Conservation (phyloP, 2,888 invertebrate species). For the Erebia ligea region DNA sequence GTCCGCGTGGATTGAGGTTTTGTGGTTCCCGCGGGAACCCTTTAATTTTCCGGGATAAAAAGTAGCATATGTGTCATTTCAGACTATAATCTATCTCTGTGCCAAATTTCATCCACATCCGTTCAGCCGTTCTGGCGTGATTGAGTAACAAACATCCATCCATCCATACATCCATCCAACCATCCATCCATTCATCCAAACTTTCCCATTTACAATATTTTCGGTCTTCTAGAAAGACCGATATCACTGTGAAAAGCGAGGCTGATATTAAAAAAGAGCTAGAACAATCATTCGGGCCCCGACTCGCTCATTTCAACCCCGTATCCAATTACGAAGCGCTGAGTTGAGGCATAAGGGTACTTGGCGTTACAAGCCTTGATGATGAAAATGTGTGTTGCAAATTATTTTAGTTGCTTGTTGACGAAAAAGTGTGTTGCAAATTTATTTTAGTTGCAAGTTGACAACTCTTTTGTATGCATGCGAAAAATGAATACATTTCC, state of each 20-base stretch:
- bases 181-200: too few species aligned
- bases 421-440: constrained; percentile 7
- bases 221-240: not conserved
- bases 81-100: too few species aligned
- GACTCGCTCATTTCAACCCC: constrained; percentile 64
- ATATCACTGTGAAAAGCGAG: constrained; percentile 42
- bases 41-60: too few species aligned
- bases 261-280: constrained; percentile 73
- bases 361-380: constrained; percentile 21
- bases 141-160: too few species aligned
- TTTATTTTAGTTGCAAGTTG: constrained; percentile 32
- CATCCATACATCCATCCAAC: too few species aligned
- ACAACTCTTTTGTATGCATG: constrained; percentile 27
- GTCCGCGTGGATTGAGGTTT: too few species aligned
- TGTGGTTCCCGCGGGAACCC: too few species aligned
- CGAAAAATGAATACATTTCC: constrained; percentile 12
- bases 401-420: constrained; percentile 25
- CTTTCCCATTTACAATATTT: too few species aligned
- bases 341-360: constrained; percentile 27
- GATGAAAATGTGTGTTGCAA: constrained; percentile 28
- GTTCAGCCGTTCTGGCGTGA: too few species aligned
- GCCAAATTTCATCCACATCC: too few species aligned
- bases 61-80: too few species aligned
- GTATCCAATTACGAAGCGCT: constrained; percentile 65
- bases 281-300: constrained; percentile 68